A percentile compares a stretch with the other conserved stretches of the same genome.
Conservation (phyloP, 2,888 invertebrate species). For the Andrena hattorfiana region DNA sequence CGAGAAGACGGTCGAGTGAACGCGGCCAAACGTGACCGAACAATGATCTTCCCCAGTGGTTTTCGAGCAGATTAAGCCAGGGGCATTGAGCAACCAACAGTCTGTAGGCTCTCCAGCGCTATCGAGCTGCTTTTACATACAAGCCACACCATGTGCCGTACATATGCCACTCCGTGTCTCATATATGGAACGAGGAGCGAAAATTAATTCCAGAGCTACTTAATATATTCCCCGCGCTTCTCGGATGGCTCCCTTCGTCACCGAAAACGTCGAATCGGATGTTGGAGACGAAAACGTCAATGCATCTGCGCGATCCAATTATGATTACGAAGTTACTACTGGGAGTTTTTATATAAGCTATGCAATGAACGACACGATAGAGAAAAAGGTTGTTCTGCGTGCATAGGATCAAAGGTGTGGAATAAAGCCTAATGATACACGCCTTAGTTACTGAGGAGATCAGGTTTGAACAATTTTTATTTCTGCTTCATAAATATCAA, state of each 20-base stretch:
- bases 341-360: neutral
- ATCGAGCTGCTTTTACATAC: slow-evolving; percentile 42
- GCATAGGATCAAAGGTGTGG: no score
- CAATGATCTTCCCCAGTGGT: slow-evolving; percentile 75
- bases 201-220: slow-evolving; percentile 53
- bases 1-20: slow-evolving; percentile 72
- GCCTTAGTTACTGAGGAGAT: no score
- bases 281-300: neutral
- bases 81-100: slow-evolving; percentile 58
- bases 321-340: neutral
- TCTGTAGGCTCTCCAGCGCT: slow-evolving; percentile 19
- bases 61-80: slow-evolving; percentile 54
- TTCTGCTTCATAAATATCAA: no score
- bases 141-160: slow-evolving; percentile 21
- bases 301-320: neutral
- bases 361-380: neutral
- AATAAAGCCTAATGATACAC: no score
- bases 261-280: neutral
- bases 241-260: slow-evolving; percentile 19
- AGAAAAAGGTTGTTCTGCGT: no score
- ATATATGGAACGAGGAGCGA: slow-evolving; percentile 3
- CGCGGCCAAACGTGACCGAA: slow-evolving; percentile 78
- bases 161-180: neutral
- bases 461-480: no score
- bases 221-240: slow-evolving; percentile 37